These are phyloP conservation scores for Lasioglossum calceatum DNA, from an alignment of 2,888 invertebrate genomes.

Conservation along the genomic window DNA sequence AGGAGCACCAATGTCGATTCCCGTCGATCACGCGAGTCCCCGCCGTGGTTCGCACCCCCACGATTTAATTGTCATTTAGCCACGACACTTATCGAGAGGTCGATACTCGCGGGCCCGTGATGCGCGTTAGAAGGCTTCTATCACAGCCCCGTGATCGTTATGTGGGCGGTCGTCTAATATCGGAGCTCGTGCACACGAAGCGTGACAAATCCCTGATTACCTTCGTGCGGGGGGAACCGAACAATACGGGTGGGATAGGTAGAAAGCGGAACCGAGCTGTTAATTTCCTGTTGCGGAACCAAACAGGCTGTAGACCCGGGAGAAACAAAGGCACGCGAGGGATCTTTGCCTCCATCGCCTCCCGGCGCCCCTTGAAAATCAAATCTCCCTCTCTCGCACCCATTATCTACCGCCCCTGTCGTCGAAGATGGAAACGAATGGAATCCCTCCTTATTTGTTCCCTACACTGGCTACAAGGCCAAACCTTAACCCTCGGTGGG, in stretches of 20 bases:
- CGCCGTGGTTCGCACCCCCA: background rate
- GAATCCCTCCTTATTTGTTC: background rate
- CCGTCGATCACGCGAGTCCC: background rate
- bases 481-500: background rate
- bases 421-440: constrained; percentile 5
- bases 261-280: constrained; percentile 69
- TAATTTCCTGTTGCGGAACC: constrained; percentile 73
- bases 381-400: constrained; percentile 21
- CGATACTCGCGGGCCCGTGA: constrained; percentile 16
- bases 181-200: constrained; percentile 41
- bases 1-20: background rate
- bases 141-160: constrained; percentile 16
- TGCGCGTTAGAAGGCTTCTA: constrained; percentile 18
- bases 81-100: constrained; percentile 42
- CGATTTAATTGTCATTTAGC: constrained; percentile 41
- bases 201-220: constrained; percentile 70
- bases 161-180: constrained; percentile 59
- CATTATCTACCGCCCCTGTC: background rate
- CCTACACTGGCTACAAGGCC: background rate
- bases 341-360: constrained; percentile 54
- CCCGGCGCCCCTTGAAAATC: constrained; percentile 35
- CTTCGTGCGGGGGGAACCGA: constrained; percentile 49
- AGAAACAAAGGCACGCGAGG: constrained; percentile 67
- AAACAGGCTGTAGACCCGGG: constrained; percentile 54
- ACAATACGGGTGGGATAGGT: constrained; percentile 65